A percentile compares a stretch with the other conserved stretches of the same genome.
Conservation (phyloP, 2,113 vertebrate genomes). For the Etia nguti region DNA sequence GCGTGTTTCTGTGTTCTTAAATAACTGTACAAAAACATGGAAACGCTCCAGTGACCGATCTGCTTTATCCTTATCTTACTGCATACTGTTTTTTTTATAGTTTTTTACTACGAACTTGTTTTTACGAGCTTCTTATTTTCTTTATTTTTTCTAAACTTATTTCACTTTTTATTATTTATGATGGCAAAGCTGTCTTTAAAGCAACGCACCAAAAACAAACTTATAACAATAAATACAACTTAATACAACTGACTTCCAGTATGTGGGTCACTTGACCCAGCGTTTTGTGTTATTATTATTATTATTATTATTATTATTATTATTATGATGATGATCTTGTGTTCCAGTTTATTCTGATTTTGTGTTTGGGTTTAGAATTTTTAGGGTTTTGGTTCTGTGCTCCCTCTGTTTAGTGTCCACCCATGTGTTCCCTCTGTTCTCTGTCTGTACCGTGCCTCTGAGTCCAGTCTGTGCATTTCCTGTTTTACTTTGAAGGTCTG, state of each 20-base stretch:
- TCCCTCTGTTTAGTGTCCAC: no score
- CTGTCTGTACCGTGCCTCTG: no score
- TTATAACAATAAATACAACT: neutral
- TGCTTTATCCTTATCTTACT: neutral
- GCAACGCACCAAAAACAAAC: fast-evolving
- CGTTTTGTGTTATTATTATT: no score
- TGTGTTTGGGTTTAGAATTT: no score
- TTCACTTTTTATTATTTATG: neutral
- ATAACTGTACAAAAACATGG: neutral
- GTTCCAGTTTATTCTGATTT: no score
- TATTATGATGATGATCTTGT: no score
- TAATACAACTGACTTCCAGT: neutral
- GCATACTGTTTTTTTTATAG: neutral
- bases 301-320: no score
- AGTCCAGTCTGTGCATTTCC: no score
- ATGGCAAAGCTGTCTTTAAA: neutral
- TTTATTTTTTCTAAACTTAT: neutral
- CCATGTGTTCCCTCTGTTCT: no score
- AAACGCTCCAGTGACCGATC: neutral
- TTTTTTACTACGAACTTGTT: neutral
- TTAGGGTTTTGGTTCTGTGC: no score
- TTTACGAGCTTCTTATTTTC: neutral
- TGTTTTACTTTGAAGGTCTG: no score
- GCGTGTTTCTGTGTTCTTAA: neutral
- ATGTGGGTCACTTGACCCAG: no score